Conservation (phyloP, 2,888 invertebrate species). For the Drosophila parthenogenetica region DNA sequence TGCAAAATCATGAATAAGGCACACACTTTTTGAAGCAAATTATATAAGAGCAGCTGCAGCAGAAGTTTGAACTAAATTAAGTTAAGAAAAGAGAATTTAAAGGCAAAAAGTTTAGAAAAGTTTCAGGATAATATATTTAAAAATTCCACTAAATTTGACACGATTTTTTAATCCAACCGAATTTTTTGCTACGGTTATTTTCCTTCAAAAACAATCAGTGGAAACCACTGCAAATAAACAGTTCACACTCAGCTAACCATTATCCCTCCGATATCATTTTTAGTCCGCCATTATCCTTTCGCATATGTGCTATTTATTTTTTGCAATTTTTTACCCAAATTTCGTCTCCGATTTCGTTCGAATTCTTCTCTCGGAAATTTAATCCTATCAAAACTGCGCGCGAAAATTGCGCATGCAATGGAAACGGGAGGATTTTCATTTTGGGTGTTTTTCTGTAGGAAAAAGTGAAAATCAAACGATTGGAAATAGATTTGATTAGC, state of each 20-base stretch:
- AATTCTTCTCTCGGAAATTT: slow-evolving; percentile 71
- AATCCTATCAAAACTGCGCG: slow-evolving; percentile 82
- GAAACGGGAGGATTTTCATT: slow-evolving; percentile 39
- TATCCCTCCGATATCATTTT: slow-evolving; percentile 4
- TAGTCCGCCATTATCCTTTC: slow-evolving; percentile 76
- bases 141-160: too few species aligned
- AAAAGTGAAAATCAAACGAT: slow-evolving; percentile 81
- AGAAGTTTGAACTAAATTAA: too few species aligned
- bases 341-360: slow-evolving; percentile 58
- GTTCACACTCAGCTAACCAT: not conserved
- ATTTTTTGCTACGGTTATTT: not conserved
- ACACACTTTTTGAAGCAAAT: not conserved
- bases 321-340: slow-evolving; percentile 1
- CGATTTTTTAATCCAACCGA: too few species aligned
- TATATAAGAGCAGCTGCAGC: too few species aligned
- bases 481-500: slow-evolving; percentile 85
- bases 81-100: too few species aligned
- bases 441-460: slow-evolving; percentile 47
- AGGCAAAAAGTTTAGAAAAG: too few species aligned
- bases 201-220: not conserved
- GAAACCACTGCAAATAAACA: not conserved
- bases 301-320: slow-evolving; percentile 66
- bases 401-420: slow-evolving; percentile 57
- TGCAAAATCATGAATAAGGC: not conserved
- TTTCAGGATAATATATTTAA: too few species aligned